phyloP scores from a whole-genome alignment of 2,888 invertebrate genomes.

The Polymixis flavicincta region DNA sequence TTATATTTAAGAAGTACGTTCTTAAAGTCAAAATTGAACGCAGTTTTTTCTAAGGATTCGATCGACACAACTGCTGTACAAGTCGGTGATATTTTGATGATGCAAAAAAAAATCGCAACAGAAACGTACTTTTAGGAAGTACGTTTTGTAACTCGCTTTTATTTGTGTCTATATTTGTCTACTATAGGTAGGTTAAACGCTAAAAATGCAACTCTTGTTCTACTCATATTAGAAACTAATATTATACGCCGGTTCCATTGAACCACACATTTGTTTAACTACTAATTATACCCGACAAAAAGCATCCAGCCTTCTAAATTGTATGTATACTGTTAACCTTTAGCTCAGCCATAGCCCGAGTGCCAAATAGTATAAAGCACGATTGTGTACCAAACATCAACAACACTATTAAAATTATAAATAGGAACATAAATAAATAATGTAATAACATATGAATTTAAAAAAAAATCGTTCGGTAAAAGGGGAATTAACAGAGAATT shows the following conservation, averaged over 20 bases:
- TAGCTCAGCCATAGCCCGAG: background rate
- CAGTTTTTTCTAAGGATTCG: background rate
- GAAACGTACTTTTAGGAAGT: background rate
- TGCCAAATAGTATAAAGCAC: background rate
- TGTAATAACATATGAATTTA: too few species aligned
- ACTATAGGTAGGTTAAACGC: background rate
- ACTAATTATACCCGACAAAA: background rate
- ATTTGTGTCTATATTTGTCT: background rate
- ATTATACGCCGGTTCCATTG: too few species aligned
- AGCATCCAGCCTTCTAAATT: background rate
- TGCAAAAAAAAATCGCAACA: background rate
- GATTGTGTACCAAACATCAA: background rate
- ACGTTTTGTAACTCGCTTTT: conserved; percentile 1
- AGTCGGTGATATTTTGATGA: background rate
- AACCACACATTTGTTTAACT: too few species aligned
- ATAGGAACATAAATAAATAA: background rate
- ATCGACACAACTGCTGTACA: background rate
- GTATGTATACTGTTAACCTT: background rate
- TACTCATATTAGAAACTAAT: conserved; percentile 1
- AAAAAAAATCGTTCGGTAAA: too few species aligned
- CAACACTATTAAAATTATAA: background rate
- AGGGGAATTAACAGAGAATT: background rate
- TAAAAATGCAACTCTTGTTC: background rate
- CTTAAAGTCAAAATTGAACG: background rate
- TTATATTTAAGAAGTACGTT: conserved; percentile 6